Evolutionary conservation across 2,113 vertebrate species (phyloP), one percentile per base, ranked within the genome.

Genomic region (Oostethus manadensis): DNA sequence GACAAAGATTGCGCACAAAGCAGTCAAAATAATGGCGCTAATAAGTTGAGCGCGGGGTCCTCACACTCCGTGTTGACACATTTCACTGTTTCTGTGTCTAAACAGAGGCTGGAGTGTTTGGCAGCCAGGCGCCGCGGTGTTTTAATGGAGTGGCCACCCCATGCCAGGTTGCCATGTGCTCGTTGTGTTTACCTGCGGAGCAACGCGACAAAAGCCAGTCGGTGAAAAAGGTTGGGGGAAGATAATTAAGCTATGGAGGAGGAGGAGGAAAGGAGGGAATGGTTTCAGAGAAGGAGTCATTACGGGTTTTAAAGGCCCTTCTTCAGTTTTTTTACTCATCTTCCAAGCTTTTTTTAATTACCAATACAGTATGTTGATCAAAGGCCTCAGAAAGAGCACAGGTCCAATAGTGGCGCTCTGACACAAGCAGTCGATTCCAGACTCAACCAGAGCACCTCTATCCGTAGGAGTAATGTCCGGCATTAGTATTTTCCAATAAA

Each of bases 11-110:
- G 81, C 51, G 11, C 62, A 87, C 83, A 88, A 86, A 87, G 83
- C 86, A 84, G 86, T 86, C 81, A 78, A 82, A 74, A 85, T 90
- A 89, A 91, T 90, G 80, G 88, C 71, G 68, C 86, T 91, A 90
- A 90, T 90, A 88, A 83, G 82, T 89, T 76, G 88, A 89, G 83
- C 74, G 77, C 61, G 72, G 71, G 86, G 81, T 86, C 83, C 80
- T 85, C 71, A 17, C 80, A 79, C 73, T 75, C 75, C 58, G 5
- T 87, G 86, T 89, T 88, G 85, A 89, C 88, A 91, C 86, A 86
- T 89, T 86, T 84, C 78, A 77, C 60, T 80, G 80, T 88, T 86
- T 84, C 81, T 82, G 80, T 85, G 81, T 78, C 85, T 84, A 91
- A 91, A 89, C 88, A 89, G 73, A 64, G 70, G 63, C 84, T 88